Evolutionary conservation across 1,140 invertebrate species (phyloP).

Genomic region (Drosophila paulistorum): DNA sequence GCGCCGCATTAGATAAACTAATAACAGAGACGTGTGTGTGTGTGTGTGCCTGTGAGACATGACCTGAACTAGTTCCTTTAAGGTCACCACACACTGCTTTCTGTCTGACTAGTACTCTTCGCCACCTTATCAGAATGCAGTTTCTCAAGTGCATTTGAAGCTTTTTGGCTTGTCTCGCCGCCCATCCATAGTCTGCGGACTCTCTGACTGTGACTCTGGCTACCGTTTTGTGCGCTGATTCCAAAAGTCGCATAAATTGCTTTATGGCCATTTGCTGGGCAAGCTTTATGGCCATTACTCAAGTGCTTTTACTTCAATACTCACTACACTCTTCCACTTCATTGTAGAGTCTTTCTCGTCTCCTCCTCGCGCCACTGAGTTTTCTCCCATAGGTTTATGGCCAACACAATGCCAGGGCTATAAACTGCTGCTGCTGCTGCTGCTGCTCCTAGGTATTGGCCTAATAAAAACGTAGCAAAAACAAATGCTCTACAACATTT

Average conservation of each 20-base stretch:
- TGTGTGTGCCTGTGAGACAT: conserved; percentile 10
- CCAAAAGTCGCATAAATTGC: conserved; percentile 80
- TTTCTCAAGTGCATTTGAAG: conserved; percentile 60
- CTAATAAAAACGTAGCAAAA: conserved; percentile 75
- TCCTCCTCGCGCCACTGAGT: conserved; percentile 3
- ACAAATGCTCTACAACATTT: conserved; percentile 41
- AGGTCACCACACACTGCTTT: background rate
- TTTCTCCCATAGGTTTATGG: conserved; percentile 64
- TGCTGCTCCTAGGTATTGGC: conserved; percentile 66
- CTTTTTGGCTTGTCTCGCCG: conserved; percentile 10
- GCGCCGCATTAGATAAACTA: conserved; percentile 55
- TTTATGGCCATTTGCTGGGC: conserved; percentile 69
- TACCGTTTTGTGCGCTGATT: conserved; percentile 72
- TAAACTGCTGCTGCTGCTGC: conserved; percentile 53
- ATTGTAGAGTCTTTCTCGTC: conserved; percentile 14
- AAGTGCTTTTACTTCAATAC: conserved; percentile 61
- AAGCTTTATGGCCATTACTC: conserved; percentile 78
- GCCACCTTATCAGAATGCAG: conserved; percentile 63
- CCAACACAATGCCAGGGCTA: conserved; percentile 69
- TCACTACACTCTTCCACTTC: conserved; percentile 34
- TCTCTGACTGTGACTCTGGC: conserved; percentile 20
- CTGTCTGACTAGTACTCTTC: background rate
- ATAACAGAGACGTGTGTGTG: conserved; percentile 13
- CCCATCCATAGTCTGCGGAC: conserved; percentile 26
- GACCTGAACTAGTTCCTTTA: background rate